Evolutionary conservation across 2,797 vertebrate genomes (phyloP).

Genomic region (Cossypha niveicapilla): DNA sequence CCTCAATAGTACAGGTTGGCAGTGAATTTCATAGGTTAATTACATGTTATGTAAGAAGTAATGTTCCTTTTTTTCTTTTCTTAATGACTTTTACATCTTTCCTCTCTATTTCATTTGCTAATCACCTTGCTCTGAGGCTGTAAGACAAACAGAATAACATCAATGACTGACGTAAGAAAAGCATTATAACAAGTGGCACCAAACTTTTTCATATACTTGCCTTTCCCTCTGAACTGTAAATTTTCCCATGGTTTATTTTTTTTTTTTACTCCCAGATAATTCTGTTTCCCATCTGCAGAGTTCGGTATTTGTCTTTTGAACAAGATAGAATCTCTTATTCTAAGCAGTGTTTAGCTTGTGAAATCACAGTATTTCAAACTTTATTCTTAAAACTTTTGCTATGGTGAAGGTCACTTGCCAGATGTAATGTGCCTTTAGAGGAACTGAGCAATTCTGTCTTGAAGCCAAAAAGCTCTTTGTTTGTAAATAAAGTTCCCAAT

Average conservation of each 20-base stretch:
- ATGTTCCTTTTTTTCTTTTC: not conserved
- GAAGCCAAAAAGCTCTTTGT: not conserved
- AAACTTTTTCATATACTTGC: not conserved
- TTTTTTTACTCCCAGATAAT: not conserved
- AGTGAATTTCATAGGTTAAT: conserved; percentile 45
- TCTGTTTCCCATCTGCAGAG: not conserved
- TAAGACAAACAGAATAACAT: conserved; percentile 20
- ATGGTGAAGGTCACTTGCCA: not conserved
- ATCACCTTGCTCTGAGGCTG: not conserved
- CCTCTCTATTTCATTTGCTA: not conserved
- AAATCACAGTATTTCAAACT: not conserved
- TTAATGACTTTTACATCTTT: conserved; percentile 20
- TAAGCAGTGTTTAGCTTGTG: not conserved
- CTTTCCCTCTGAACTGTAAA: not conserved
- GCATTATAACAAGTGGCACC: not conserved
- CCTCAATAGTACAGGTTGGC: not conserved
- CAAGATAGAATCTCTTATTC: not conserved
- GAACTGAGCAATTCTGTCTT: not conserved
- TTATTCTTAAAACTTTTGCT: not conserved
- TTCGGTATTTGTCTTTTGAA: not conserved
- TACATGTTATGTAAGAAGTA: conserved; percentile 7
- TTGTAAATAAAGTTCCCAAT: not conserved
- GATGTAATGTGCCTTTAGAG: not conserved
- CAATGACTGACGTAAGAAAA: not conserved
- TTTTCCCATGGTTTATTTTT: not conserved